A percentile compares a stretch with the other conserved stretches of the same genome.
Evolutionary conservation across 2,113 vertebrate species (phyloP).

Genomic region (Mobula hypostoma): DNA sequence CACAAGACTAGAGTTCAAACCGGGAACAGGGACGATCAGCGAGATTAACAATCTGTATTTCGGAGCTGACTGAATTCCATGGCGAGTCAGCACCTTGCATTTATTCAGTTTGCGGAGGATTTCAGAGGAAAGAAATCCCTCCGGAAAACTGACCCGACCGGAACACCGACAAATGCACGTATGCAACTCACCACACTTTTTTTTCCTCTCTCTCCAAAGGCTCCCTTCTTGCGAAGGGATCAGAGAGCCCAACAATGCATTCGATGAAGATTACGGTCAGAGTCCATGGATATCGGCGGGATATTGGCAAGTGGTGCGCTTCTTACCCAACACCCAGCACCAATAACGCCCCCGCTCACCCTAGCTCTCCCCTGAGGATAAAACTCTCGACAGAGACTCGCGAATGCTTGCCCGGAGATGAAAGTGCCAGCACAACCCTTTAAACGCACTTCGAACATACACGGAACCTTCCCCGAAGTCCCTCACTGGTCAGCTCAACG

Average conservation of each 20-base stretch:
- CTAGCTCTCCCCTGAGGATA: background rate
- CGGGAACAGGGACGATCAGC: too few relatives aligned
- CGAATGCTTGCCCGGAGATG: background rate
- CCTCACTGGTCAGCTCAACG: too few relatives aligned
- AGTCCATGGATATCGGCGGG: background rate
- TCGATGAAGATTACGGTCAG: background rate
- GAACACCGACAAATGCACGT: background rate
- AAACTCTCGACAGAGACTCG: background rate
- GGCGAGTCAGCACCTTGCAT: background rate
- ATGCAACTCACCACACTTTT: too few relatives aligned
- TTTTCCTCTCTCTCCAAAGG: background rate
- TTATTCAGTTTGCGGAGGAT: background rate
- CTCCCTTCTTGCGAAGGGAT: background rate
- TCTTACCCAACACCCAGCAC: too few relatives aligned
- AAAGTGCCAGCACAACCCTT: too few relatives aligned
- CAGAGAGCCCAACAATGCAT: background rate
- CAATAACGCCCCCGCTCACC: background rate
- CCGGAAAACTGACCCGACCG: background rate
- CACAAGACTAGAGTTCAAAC: too few relatives aligned
- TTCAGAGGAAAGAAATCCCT: background rate
- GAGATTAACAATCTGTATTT: background rate
- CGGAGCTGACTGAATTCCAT: background rate
- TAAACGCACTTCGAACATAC: background rate
- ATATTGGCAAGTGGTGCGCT: background rate
- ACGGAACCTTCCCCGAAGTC: background rate